A percentile compares a stretch with the other conserved stretches of the same genome.
phyloP scores from a whole-genome alignment of 2,888 invertebrate species.

The Apodemia zela region DNA sequence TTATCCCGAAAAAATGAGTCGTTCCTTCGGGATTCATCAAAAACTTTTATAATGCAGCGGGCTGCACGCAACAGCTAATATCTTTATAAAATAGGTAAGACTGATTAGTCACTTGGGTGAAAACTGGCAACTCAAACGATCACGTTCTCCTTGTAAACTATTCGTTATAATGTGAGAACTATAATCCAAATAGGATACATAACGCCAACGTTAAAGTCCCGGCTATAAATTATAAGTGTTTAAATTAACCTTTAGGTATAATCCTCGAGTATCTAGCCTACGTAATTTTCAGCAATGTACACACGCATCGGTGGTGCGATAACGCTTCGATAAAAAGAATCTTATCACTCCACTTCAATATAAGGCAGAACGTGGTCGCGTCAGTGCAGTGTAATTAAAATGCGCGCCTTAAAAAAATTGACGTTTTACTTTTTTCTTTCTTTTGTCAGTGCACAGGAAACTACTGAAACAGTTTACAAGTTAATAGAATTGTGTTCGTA shows the following conservation, averaged over 20 bases:
- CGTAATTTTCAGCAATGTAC: conserved; percentile 69
- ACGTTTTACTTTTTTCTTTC: conserved; percentile 53
- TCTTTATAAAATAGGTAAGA: background rate
- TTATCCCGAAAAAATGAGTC: no score
- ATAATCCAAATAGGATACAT: conserved; percentile 10
- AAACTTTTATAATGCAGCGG: no score
- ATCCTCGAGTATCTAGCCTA: conserved; percentile 44
- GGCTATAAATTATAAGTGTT: conserved; percentile 7
- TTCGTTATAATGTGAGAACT: background rate
- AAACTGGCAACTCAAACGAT: background rate
- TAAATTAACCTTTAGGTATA: conserved; percentile 24
- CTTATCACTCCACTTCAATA: conserved; percentile 67
- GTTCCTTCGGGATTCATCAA: no score
- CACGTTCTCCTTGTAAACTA: background rate
- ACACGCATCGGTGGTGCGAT: conserved; percentile 57
- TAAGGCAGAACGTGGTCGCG: conserved; percentile 50
- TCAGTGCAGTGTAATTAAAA: conserved; percentile 43
- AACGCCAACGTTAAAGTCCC: background rate
- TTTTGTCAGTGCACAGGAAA: conserved; percentile 47
- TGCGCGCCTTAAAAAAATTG: conserved; percentile 52
- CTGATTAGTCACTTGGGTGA: background rate
- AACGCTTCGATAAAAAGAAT: conserved; percentile 60
- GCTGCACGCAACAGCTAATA: no score
- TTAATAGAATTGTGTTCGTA: conserved; percentile 59
- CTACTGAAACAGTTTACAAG: conserved; percentile 42